These are phyloP conservation scores for Drosophila sulfurigaster DNA, from an alignment of 1,140 invertebrate species.

Conservation along the genomic window DNA sequence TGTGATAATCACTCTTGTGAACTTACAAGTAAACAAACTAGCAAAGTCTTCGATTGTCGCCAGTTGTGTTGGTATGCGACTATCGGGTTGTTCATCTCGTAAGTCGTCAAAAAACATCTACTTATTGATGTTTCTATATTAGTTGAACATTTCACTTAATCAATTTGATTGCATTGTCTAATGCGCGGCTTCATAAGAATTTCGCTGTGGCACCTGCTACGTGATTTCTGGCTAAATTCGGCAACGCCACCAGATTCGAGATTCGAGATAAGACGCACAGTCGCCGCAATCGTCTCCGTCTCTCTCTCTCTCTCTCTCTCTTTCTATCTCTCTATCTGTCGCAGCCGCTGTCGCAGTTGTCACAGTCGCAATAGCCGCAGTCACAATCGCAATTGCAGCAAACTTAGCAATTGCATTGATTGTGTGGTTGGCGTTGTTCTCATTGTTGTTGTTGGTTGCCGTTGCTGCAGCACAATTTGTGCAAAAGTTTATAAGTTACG, in stretches of 20 bases:
- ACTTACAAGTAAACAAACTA: neutral
- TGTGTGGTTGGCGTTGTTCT: slow-evolving; percentile 34
- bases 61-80: neutral
- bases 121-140: slow-evolving; percentile 3
- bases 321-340: too few species aligned
- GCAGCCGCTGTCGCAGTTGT: neutral
- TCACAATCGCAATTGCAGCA: neutral
- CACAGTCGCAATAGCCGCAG: slow-evolving; percentile 1
- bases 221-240: slow-evolving; percentile 61
- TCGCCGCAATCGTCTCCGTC: slow-evolving; percentile 8
- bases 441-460: slow-evolving; percentile 23
- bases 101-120: neutral
- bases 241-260: slow-evolving; percentile 17
- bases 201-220: slow-evolving; percentile 46
- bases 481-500: slow-evolving; percentile 29
- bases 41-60: neutral
- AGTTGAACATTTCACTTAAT: slow-evolving; percentile 20
- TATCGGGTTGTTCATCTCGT: neutral
- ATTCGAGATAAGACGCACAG: slow-evolving; percentile 54
- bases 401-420: slow-evolving; percentile 66
- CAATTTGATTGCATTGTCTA: slow-evolving; percentile 49
- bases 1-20: slow-evolving; percentile 30
- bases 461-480: slow-evolving; percentile 21
- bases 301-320: too few species aligned
- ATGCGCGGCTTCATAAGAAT: slow-evolving; percentile 10